Percentiles rank a stretch among this genome's conserved stretches.
These are phyloP conservation scores for Antidorcas marsupialis DNA, from an alignment of 2,113 vertebrate genomes.

Conservation along the genomic window DNA sequence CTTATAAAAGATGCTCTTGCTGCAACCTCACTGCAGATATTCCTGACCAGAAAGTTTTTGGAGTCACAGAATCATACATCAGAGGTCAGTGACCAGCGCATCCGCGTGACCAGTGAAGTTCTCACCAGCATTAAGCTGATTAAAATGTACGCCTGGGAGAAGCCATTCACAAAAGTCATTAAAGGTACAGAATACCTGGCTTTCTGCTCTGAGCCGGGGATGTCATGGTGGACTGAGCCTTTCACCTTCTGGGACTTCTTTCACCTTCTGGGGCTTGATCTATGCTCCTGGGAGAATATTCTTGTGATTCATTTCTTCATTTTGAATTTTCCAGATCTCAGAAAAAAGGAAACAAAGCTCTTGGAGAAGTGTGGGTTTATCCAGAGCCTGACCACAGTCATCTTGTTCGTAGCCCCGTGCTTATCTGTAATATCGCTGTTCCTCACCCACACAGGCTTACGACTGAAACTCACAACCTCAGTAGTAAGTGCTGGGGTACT, in stretches of 20 bases:
- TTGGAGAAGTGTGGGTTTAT: neutral
- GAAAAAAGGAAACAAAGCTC: slow-evolving; percentile 23
- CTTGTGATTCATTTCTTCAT: neutral
- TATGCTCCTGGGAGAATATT: neutral
- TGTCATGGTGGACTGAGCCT: neutral
- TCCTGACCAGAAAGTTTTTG: neutral
- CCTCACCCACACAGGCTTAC: neutral
- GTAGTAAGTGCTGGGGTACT: neutral
- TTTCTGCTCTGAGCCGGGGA: neutral
- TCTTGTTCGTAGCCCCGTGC: neutral
- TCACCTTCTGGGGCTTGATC: neutral
- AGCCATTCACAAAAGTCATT: slow-evolving; percentile 80
- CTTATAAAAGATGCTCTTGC: neutral
- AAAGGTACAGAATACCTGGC: slow-evolving; percentile 65
- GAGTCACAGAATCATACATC: neutral
- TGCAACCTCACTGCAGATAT: neutral
- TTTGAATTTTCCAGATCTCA: slow-evolving; percentile 22
- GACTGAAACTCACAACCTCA: neutral
- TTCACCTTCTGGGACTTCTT: neutral
- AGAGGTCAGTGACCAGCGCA: slow-evolving; percentile 76
- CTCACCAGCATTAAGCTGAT: slow-evolving; percentile 85
- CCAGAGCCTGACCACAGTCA: neutral
- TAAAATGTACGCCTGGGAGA: slow-evolving; percentile 89
- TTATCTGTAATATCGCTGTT: rapidly evolving
- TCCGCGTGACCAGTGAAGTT: slow-evolving; percentile 82